phyloP scores from a whole-genome alignment of 2,888 invertebrate genomes.

The Beris chalybata region DNA sequence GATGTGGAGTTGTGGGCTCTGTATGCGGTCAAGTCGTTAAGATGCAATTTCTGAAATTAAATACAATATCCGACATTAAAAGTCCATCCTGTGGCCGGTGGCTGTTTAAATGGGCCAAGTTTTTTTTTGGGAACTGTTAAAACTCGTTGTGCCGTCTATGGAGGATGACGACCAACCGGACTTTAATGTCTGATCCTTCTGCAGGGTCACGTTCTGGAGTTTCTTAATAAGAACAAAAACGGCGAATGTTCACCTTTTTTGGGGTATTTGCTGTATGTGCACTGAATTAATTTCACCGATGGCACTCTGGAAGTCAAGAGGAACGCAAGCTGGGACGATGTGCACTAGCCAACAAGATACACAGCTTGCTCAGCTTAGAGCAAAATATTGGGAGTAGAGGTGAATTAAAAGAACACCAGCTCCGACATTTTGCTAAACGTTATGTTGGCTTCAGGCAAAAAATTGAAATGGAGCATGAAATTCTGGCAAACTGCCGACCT shows the following conservation, averaged over 20 bases:
- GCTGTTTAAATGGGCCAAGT: background rate
- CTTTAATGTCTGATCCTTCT: conserved; percentile 35
- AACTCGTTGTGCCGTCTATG: too few species aligned
- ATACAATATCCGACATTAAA: conserved; percentile 13
- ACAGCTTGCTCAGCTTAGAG: too few species aligned
- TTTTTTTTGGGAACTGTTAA: too few species aligned
- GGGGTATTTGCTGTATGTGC: conserved; percentile 35
- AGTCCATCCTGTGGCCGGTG: conserved; percentile 10
- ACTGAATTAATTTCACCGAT: conserved; percentile 39
- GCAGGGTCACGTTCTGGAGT: conserved; percentile 36
- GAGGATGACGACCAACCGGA: too few species aligned
- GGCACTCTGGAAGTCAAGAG: background rate
- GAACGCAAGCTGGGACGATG: too few species aligned
- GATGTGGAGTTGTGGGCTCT: background rate
- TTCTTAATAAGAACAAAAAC: conserved; percentile 26
- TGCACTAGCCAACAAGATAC: too few species aligned
- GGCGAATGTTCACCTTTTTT: conserved; percentile 24
- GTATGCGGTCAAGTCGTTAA: conserved; percentile 1
- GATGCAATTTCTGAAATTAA: conserved; percentile 9
- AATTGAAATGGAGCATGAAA: background rate
- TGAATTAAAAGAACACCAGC: background rate
- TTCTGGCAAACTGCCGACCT: background rate
- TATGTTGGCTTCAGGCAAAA: background rate
- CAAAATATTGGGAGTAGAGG: background rate
- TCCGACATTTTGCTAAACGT: background rate